Evolutionary conservation across 1,140 invertebrate species (phyloP), one percentile per base, ranked within the genome.

Genomic region (Muscidifurax raptorellus): DNA sequence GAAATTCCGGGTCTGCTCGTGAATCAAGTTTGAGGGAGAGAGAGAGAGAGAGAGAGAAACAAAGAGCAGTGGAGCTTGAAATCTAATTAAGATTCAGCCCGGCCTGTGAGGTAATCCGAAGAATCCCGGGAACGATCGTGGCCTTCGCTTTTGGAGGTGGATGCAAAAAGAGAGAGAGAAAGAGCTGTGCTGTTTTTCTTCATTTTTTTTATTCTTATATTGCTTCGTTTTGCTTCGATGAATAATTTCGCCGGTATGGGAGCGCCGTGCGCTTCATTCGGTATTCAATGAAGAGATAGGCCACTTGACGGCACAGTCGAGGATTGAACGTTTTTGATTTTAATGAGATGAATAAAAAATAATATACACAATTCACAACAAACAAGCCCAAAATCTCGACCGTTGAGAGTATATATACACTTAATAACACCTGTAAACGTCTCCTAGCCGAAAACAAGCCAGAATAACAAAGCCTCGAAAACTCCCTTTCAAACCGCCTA

Each of bases 1-100:
- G 74, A 77, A 83, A 77, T 69, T 83, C 15, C 66, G 27, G 64
- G 22, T 47, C 13, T 25, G 69, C 69, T 72, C 69, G 69, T 72
- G 69, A 72, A 72, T 72, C 69, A 72, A 72, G 27, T 15, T 47
- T 18, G 44, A 9, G 44, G 44, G 0, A 47, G 67, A 13, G 59
- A 82, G 28, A 47, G 67, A 13, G 59, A 82, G 28, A 32, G 47
- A 75, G 66, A 67, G 52, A 52, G 47, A n/a, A n/a, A 27, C 36
- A 25, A 47, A 69, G 28, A 36, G 80, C 80, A n/a, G 28, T 3
- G 32, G 74, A 67, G 5, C 36, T 44, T 44, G 32, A 67, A 77
- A 77, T 83, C 82, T 83, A 83, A 83, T 83, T 79, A 79, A 79
- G 59, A 83, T 78, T 83, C 66, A 69, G 36, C 0, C 44, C 40